A percentile compares a stretch with the other conserved stretches of the same genome.
Evolutionary conservation across 2,113 vertebrate species (phyloP).

Genomic region (Actenoides lindsayi): DNA sequence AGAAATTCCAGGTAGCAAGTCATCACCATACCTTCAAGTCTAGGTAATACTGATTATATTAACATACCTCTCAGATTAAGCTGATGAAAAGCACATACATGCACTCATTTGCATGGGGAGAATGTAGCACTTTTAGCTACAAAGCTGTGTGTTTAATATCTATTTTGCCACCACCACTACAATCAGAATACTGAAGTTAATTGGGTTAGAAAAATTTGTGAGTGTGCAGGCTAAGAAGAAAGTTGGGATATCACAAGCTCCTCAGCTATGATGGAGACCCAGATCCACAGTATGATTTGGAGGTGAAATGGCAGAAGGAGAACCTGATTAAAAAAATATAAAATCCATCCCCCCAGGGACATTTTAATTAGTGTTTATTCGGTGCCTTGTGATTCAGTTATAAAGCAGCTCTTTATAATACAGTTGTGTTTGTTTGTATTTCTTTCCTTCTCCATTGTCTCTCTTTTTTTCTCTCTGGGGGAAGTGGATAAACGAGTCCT

Average conservation of each 20-base stretch:
- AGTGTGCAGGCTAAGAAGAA: not conserved
- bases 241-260: not conserved
- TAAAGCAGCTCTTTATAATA: not conserved
- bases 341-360: rapidly evolving
- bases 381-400: not conserved
- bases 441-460: not conserved
- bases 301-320: not conserved
- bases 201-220: not conserved
- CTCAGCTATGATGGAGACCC: not conserved
- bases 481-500: not conserved
- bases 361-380: not conserved
- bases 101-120: not conserved
- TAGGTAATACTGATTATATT: not conserved
- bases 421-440: not conserved
- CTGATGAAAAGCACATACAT: not conserved
- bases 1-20: not conserved
- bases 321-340: not conserved
- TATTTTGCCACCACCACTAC: not conserved
- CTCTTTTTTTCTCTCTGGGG: not conserved
- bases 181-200: not conserved
- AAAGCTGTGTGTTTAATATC: not conserved
- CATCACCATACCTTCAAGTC: not conserved
- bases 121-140: not conserved
- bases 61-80: not conserved
- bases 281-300: not conserved